Base-by-base conservation (phyloP, 2,888 invertebrate species). In the Scaptomyza reducta region DNA sequence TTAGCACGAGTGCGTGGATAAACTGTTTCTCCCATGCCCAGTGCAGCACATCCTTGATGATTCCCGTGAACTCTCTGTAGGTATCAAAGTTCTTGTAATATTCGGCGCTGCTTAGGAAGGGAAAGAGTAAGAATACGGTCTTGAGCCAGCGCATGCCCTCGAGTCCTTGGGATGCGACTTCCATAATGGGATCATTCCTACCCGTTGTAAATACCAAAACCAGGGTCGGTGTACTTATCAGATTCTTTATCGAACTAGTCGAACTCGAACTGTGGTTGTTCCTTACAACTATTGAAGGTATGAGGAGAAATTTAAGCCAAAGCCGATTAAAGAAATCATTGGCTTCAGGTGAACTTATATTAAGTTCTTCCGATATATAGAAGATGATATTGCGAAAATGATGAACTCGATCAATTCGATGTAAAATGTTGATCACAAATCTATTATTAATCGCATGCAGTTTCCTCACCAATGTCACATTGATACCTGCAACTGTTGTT, bases 21-120 rank as follows among this genome's bases (percentile, higher is more conserved):
- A 89, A 89, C 53, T 89, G 90, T 27, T 79, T 68, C 31, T 49
- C 58, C 89, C 89, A 89, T 2, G 77, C 51, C 88, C 88, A 89
- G 0, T 74, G 66, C 31, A 81, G 77, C 0, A 82, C 40, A 1
- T 55, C 29, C n/a, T 50, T 66, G 7, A 85, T 58, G 10, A 61
- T 67, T 0, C 45, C 14, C 6, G 50, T 22, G 31, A 86, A 77
- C 5, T 51, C 50, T 0, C 47, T 63, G 3, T 58, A 60, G 0
- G 66, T 57, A 1, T 78, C 70, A 0, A 49, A 56, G n/a, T 18
- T 66, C 9, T 55, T 45, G 10, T 69, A 61, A 4, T 67, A 73
- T 0, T 72, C 56, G 0, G 65, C 33, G 5, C 29, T 55, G 7
- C 22, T 50, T 31, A 78, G 27, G 0, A 40, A 55, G 0, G 90